These are phyloP conservation scores for Spodoptera littoralis DNA, from an alignment of 2,888 invertebrate species.

Conservation along the genomic window DNA sequence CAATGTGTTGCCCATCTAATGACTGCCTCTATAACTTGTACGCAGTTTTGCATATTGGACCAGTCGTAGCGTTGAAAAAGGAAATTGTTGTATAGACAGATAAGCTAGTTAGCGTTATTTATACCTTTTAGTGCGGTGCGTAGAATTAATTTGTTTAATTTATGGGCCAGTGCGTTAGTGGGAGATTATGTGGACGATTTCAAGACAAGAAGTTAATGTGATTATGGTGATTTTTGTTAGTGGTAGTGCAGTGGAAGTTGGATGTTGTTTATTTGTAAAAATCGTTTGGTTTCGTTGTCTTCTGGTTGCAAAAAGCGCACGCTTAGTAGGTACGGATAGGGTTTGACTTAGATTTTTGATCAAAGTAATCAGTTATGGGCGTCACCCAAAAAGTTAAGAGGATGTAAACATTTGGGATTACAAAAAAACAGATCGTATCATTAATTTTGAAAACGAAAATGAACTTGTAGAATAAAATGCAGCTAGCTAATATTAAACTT, in stretches of 20 bases:
- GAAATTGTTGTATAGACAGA: slow-evolving; percentile 53
- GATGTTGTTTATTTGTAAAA: too few relatives aligned
- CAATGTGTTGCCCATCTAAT: slow-evolving; percentile 79
- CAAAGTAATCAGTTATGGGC: too few relatives aligned
- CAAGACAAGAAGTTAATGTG: neutral
- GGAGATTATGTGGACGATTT: neutral
- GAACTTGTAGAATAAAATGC: slow-evolving; percentile 41
- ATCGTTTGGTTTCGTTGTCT: neutral
- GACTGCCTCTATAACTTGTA: slow-evolving; percentile 59
- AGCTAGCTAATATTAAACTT: slow-evolving; percentile 54
- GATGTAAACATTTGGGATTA: too few relatives aligned
- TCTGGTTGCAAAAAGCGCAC: too few relatives aligned
- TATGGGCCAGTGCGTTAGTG: slow-evolving; percentile 24
- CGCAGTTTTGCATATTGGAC: slow-evolving; percentile 61
- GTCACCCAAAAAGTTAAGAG: too few relatives aligned
- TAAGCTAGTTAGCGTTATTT: slow-evolving; percentile 46
- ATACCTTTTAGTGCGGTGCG: slow-evolving; percentile 46
- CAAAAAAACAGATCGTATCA: slow-evolving; percentile 1
- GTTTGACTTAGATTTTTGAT: too few relatives aligned
- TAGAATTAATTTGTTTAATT: slow-evolving; percentile 51
- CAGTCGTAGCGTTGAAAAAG: slow-evolving; percentile 55
- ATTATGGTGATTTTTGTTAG: too few relatives aligned
- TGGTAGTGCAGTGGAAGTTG: too few relatives aligned
- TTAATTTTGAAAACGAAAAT: slow-evolving; percentile 18
- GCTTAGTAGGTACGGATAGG: too few relatives aligned